Evolutionary conservation across 1,140 invertebrate genomes (phyloP), one percentile per base, ranked within the genome.

Genomic region (Elymnias hypermnestra): DNA sequence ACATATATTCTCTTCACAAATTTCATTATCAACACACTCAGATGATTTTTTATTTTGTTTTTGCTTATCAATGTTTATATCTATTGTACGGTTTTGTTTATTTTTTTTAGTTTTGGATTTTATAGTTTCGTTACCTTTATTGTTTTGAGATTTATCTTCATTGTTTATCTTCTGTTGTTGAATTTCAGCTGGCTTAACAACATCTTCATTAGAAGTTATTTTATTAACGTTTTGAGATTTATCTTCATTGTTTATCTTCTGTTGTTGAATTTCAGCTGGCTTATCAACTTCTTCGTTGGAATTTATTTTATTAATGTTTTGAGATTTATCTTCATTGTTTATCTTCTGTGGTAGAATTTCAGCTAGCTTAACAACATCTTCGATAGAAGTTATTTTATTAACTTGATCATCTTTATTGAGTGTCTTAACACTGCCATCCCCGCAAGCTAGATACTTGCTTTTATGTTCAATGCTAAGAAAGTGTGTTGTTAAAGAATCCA

Each of bases 381-480:
- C 13, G 7, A 12, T 2, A 6, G 8, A 2, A 10, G 31, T 3
- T 36, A 36, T 36, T 4, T 5, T 36, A 5, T 21, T 36, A 7
- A 21, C 19, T 21, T 21, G 19, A n/a, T n/a, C 6, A 6, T 21
- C 19, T 6, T 6, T 21, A 21, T n/a, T 21, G 19, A 21, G 6
- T 3, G 19, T 21, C 6, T 36, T 15, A 19, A 2, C n/a, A n/a
- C n/a, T n/a, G n/a, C n/a, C n/a, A 15, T 47, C 19, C 31, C 18
- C 26, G 9, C 35, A 38, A 8, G 10, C 14, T 47, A 43, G 26
- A 12, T 47, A 38, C 3, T 19, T n/a, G 6, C 43, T 15, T 39
- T 43, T 51, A 22, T 56, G 53, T 25, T 50, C 37, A 15, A 6
- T 26, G 26, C 17, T 7, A 22, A 36, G 8, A 29, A 56, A 56